Base-by-base conservation (phyloP, 1,140 invertebrate species). In the Melipona quadrifasciata region DNA sequence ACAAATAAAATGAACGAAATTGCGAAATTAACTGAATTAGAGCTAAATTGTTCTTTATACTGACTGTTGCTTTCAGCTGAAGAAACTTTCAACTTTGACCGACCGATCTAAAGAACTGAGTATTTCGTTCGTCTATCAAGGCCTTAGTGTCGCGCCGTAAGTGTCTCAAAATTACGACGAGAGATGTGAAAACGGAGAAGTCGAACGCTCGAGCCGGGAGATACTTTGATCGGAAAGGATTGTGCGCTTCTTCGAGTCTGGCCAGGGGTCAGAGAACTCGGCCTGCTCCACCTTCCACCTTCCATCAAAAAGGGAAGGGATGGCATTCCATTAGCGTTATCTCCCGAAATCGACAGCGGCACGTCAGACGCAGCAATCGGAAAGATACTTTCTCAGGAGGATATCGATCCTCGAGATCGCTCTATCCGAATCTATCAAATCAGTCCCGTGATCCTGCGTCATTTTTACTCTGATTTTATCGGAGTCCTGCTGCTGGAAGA, bases 241-340 rank as follows among this genome's bases (percentile, higher is more conserved):
- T 76, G 76, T 65, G 82, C 24, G 34, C 17, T 27, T 31, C 34
- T 39, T 11, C 14, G 5, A 47, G 80, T 76, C 67, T 82, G 53
- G 39, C 24, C 55, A 53, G 31, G 76, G 76, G 53, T 64, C 17
- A n/a, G 71, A 64, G 70, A n/a, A 82, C 65, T 71, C 47, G 31
- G 19, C 68, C 24, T n/a, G 51, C 55, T 39, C 55, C 51, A 55
- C n/a, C 55, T 17, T 55, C 53, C 12, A 16, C 17, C 16, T 17
- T 55, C 53, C 53, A 55, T 12, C 53, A 16, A 55, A 17, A 55
- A 31, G 55, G 31, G 39, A 80, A 80, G 51, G 75, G 82, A 75
- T 77, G 64, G 75, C 86, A 89, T 89, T 89, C 87, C 65, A 89
- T 89, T 89, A 89, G 68, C 81, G 81, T 83, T 83, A 83, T 83